Conservation (phyloP, 2,113 vertebrate genomes). For the Circaetus cinerascens region DNA sequence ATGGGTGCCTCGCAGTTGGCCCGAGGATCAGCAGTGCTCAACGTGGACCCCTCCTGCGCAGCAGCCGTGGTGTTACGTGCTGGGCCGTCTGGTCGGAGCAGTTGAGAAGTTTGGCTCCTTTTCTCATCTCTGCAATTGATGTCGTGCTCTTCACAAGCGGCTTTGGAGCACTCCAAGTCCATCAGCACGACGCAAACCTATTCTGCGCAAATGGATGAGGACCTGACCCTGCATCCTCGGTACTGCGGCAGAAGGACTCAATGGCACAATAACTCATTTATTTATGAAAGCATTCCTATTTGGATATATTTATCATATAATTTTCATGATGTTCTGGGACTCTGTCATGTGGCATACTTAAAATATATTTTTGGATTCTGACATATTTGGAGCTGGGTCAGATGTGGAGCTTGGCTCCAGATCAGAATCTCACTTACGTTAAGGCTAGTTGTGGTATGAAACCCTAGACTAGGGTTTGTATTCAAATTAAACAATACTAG, state of each 20-base stretch:
- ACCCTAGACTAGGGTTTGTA: constrained; percentile 18
- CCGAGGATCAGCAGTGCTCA: not conserved
- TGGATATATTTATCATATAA: constrained; percentile 13
- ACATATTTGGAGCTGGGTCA: constrained; percentile 44
- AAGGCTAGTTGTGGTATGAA: constrained; percentile 15
- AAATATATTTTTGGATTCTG: constrained; percentile 14
- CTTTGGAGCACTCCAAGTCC: not conserved
- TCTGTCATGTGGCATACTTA: not conserved
- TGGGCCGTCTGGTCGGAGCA: rapidly evolving
- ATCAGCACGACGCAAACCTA: rapidly evolving
- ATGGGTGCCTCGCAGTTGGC: not conserved
- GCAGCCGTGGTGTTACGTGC: rapidly evolving
- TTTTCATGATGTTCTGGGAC: not conserved
- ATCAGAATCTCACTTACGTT: constrained; percentile 35
- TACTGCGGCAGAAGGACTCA: not conserved
- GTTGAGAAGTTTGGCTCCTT: not conserved
- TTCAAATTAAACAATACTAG: constrained; percentile 48
- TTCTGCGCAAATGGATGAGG: not conserved
- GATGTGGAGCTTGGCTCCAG: constrained; percentile 28
- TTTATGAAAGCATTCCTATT: constrained; percentile 23
- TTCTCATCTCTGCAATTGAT: not conserved
- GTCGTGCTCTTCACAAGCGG: not conserved
- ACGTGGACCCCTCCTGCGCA: rapidly evolving
- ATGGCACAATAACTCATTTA: not conserved
- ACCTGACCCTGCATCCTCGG: not conserved